These are phyloP conservation scores for Pogonocherus hispidulus DNA, from an alignment of 2,888 invertebrate species.

Conservation along the genomic window DNA sequence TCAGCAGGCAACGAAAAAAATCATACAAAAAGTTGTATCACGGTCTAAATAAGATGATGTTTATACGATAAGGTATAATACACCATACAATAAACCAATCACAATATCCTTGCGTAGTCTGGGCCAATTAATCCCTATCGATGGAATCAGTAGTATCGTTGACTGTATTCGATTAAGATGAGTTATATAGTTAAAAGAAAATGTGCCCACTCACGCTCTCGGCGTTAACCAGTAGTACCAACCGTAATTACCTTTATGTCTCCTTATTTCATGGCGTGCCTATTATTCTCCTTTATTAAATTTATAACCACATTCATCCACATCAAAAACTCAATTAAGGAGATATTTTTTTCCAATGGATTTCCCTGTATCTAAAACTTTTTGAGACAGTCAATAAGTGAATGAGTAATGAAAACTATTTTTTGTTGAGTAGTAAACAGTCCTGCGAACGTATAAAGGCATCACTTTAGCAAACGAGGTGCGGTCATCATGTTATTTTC, in stretches of 20 bases:
- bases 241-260: constrained; percentile 55
- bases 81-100: constrained; percentile 62
- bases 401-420: too few species aligned
- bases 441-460: too few species aligned
- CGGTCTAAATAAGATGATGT: constrained; percentile 62
- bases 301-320: constrained; percentile 14
- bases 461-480: too few species aligned
- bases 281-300: constrained; percentile 28
- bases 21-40: constrained; percentile 57
- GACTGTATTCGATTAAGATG: constrained; percentile 66
- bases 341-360: not conserved
- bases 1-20: constrained; percentile 36
- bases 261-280: constrained; percentile 22
- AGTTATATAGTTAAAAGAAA: constrained; percentile 60
- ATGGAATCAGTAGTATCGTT: constrained; percentile 60
- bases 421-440: too few species aligned
- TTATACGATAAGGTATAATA: constrained; percentile 61
- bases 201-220: constrained; percentile 64
- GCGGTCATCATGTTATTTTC: too few species aligned
- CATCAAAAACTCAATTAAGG: constrained; percentile 9
- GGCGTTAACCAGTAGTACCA: constrained; percentile 65
- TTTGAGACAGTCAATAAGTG: not conserved
- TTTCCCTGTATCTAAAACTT: not conserved
- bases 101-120: constrained; percentile 64
- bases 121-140: constrained; percentile 66